Conservation (phyloP, 2,797 vertebrate genomes). For the Antennarius maculatus region DNA sequence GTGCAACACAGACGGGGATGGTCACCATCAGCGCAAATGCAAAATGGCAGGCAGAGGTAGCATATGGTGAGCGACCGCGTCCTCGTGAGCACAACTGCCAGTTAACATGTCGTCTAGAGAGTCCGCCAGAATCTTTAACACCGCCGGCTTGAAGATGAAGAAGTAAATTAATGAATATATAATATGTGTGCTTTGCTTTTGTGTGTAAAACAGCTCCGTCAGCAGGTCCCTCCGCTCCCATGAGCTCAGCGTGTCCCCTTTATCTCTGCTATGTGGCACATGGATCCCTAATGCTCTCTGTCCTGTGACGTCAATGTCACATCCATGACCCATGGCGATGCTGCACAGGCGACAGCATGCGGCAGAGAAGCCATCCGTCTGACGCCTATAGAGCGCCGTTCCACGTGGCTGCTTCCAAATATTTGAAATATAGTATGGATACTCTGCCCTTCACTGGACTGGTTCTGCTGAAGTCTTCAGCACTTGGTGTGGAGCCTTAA, state of each 20-base stretch:
- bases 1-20: neutral
- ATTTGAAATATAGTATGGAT: conserved; percentile 9
- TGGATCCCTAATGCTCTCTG: conserved; percentile 1
- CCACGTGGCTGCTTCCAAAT: neutral
- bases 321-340: conserved; percentile 12
- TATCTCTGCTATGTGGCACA: conserved; percentile 10
- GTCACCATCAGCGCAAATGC: conserved; percentile 6
- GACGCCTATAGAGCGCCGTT: neutral
- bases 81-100: neutral
- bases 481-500: neutral
- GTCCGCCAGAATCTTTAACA: no score
- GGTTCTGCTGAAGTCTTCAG: neutral
- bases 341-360: conserved; percentile 19
- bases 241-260: neutral
- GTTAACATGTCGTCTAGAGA: neutral
- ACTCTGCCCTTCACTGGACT: neutral
- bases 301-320: conserved; percentile 26
- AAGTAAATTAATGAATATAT: neutral
- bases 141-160: no score
- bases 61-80: neutral
- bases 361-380: conserved; percentile 1
- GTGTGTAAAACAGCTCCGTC: neutral
- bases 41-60: conserved; percentile 6
- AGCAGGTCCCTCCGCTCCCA: neutral
- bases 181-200: neutral